phyloP scores from a whole-genome alignment of 2,797 vertebrate genomes.

The Spheniscus humboldti region DNA sequence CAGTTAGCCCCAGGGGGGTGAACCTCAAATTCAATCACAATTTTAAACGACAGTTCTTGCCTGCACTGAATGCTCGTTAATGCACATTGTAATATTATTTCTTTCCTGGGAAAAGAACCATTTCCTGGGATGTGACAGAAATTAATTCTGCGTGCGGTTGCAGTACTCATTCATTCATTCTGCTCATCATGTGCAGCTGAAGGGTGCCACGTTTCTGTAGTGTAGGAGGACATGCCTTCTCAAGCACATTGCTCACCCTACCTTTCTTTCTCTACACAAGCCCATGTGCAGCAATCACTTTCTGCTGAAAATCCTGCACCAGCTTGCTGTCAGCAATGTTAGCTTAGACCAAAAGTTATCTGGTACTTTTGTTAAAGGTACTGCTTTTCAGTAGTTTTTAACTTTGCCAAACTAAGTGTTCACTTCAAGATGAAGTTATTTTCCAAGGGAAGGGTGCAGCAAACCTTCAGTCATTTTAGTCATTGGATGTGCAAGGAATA shows the following conservation, averaged over 20 bases:
- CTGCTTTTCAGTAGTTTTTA: not conserved
- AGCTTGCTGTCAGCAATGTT: not conserved
- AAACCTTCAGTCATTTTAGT: not conserved
- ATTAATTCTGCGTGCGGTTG: not conserved
- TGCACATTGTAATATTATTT: not conserved
- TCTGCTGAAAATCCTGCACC: not conserved
- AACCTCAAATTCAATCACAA: not conserved
- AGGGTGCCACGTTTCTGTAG: not conserved
- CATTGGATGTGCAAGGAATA: not conserved
- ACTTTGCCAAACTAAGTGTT: not conserved
- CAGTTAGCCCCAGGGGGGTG: not conserved
- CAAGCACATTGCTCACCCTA: not conserved
- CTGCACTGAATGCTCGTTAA: not conserved
- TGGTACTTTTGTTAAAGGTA: not conserved
- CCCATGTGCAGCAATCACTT: not conserved
- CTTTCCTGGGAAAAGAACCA: constrained; percentile 22
- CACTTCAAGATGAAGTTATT: not conserved
- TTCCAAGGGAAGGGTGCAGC: not conserved
- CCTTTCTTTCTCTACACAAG: not conserved
- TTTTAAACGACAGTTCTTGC: not conserved
- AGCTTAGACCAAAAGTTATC: not conserved
- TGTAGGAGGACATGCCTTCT: not conserved
- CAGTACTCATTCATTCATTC: not conserved
- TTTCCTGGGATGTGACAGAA: constrained; percentile 14
- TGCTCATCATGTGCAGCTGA: not conserved